Base-by-base conservation (phyloP, 2,797 vertebrate genomes). In the Linurgus olivaceus region DNA sequence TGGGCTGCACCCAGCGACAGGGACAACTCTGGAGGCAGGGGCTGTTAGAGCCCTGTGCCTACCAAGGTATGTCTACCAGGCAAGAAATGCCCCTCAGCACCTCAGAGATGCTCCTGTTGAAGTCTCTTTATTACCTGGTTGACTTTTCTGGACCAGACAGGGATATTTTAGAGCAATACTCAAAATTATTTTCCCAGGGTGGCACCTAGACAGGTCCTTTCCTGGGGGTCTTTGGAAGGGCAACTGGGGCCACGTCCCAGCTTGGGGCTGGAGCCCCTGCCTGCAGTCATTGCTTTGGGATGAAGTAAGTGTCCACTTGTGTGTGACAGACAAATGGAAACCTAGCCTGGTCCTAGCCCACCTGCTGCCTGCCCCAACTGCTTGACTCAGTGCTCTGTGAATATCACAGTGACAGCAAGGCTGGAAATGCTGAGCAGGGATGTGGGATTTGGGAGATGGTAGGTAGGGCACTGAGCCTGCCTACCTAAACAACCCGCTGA, bases 311-410 rank as follows among this genome's bases (percentile, higher is more conserved):
- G 14, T 26, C 79, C 4, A 14, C 72, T 92, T 95, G 88, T 1
- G 66, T 65, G 70, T 11, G 8, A 40, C 45, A 40, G 85, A 76
- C 42, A 25, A 63, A 11, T 55, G 72, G 82, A 92, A 94, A 86
- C 19, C 51, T 47, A 52, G 45, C 25, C 70, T 6, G 37, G n/a
- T 92, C 75, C 40, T 73, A 72, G 59, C 85, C 88, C 94, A 95
- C 91, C 86, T 96, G 92, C 89, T 1, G 78, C 67, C 67, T 71
- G 88, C 57, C 71, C 79, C 0, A 1, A 59, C 65, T 19, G 37
- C 80, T 71, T 97, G 95, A 96, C 92, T 97, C 96, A 97, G 86
- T n/a, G 9, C 11, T 19, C 92, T 72, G 75, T 0, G 92, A 96
- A 97, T 95, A 94, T 93, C 88, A 0, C 2, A 21, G 77, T 95